phyloP scores from a whole-genome alignment of 1,140 invertebrate species.

The Drosophila quadrilineata region DNA sequence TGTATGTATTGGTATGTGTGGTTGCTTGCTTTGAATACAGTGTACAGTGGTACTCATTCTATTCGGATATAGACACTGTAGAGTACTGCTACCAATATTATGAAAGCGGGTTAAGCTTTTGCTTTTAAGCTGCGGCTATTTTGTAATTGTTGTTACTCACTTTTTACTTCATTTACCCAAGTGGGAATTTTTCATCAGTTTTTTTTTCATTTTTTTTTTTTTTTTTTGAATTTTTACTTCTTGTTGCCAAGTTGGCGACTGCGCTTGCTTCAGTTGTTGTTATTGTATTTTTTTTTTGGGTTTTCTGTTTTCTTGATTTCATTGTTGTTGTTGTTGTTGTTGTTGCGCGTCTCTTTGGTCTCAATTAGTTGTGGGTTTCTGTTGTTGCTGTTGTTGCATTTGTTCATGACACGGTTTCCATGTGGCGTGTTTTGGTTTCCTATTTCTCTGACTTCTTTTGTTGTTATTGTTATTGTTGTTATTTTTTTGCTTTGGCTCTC shows the following conservation, averaged over 20 bases:
- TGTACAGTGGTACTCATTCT: constrained; percentile 35
- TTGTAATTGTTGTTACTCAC: constrained; percentile 48
- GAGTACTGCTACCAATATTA: constrained; percentile 28
- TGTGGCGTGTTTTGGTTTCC: constrained; percentile 73
- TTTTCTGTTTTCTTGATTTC: too few species aligned
- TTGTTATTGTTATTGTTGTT: constrained; percentile 20
- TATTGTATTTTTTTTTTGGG: constrained; percentile 14
- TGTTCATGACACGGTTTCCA: constrained; percentile 76
- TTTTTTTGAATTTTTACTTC: constrained; percentile 20
- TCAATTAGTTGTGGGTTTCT: constrained; percentile 54
- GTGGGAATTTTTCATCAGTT: constrained; percentile 41
- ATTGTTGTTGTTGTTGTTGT: constrained; percentile 49
- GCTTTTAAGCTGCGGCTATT: constrained; percentile 40
- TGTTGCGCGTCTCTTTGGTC: constrained; percentile 42
- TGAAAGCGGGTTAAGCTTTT: constrained; percentile 38
- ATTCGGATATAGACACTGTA: constrained; percentile 13
- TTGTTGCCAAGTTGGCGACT: constrained; percentile 41
- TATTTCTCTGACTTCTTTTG: constrained; percentile 49
- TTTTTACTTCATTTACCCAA: constrained; percentile 60
- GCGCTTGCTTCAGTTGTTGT: constrained; percentile 17
- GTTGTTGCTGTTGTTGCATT: constrained; percentile 65
- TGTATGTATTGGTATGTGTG: too few species aligned
- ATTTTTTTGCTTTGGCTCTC: constrained; percentile 29
- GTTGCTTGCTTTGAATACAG: too few species aligned
- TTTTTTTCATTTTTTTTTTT: constrained; percentile 14